Evolutionary conservation across 2,113 vertebrate genomes (phyloP).

Genomic region (Vombatus ursinus): DNA sequence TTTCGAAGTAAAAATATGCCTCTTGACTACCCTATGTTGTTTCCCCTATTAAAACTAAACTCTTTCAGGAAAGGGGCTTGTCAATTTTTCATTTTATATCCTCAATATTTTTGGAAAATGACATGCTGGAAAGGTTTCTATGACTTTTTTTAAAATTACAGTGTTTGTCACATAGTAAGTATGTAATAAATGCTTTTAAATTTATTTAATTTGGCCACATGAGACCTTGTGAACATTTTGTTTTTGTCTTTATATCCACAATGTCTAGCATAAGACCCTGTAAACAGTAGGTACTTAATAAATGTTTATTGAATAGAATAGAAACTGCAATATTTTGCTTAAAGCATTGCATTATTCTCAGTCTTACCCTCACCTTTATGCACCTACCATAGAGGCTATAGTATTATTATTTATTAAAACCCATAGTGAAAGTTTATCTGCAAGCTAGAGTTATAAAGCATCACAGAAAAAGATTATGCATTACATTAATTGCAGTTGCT

Average conservation of each 20-base stretch:
- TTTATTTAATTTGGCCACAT: background rate
- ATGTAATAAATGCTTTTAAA: background rate
- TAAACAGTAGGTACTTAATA: background rate
- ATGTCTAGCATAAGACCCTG: background rate
- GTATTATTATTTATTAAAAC: conserved; percentile 37
- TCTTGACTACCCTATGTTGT: background rate
- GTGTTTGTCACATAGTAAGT: background rate
- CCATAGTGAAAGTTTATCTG: conserved; percentile 66
- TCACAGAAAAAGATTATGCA: conserved; percentile 79
- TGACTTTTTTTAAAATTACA: background rate
- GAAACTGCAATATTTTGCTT: background rate
- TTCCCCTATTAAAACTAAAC: background rate
- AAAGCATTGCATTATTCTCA: background rate
- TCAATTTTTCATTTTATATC: background rate
- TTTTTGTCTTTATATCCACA: background rate
- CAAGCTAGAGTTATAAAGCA: conserved; percentile 72
- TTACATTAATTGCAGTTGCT: conserved; percentile 79
- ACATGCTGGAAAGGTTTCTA: no score
- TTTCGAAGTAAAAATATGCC: background rate
- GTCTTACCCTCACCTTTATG: background rate
- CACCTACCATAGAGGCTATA: background rate
- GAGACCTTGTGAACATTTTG: background rate
- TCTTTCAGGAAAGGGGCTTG: background rate
- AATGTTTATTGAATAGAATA: background rate
- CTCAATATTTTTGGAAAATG: background rate